A percentile compares a stretch with the other conserved stretches of the same genome.
These are phyloP conservation scores for Anthopleura xanthogrammica DNA, from an alignment of 92 coral and sea anemone species.

Conservation along the genomic window DNA sequence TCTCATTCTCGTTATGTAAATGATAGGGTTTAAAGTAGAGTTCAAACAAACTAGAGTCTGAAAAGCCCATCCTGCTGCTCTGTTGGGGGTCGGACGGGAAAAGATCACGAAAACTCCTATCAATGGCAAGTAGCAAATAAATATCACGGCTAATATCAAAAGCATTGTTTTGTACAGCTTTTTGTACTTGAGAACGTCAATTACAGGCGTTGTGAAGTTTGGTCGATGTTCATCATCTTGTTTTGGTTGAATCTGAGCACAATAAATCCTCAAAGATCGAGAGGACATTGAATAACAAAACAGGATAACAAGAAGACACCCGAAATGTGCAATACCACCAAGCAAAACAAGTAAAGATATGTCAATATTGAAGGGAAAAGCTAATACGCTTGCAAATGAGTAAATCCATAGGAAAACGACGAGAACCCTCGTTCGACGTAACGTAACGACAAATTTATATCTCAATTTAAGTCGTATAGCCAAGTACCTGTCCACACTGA, in stretches of 20 bases:
- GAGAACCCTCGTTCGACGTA: neutral
- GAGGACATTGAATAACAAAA: slow-evolving; percentile 2
- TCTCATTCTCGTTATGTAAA: slow-evolving; percentile 18
- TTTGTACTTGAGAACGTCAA: slow-evolving; percentile 26
- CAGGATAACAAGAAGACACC: slow-evolving; percentile 2
- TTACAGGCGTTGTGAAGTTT: neutral
- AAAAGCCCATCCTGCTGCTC: slow-evolving; percentile 8
- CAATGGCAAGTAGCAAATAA: slow-evolving; percentile 15
- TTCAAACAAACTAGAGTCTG: slow-evolving; percentile 17
- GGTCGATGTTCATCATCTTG: neutral
- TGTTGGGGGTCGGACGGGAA: neutral
- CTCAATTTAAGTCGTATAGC: slow-evolving; percentile 22
- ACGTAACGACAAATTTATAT: slow-evolving; percentile 11
- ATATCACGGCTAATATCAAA: slow-evolving; percentile 6
- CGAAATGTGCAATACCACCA: neutral
- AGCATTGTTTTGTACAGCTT: slow-evolving; percentile 22
- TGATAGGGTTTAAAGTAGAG: slow-evolving; percentile 21
- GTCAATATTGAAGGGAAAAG: neutral
- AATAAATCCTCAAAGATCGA: slow-evolving; percentile 12
- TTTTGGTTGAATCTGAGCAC: slow-evolving; percentile 3
- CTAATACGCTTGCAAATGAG: neutral
- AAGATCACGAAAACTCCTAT: neutral
- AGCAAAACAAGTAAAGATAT: neutral
- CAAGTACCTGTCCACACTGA: slow-evolving; percentile 7
- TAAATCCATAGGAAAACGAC: neutral